A percentile compares a stretch with the other conserved stretches of the same genome.
phyloP scores from a whole-genome alignment of 1,140 invertebrate species.

The Zophobas atratus region DNA sequence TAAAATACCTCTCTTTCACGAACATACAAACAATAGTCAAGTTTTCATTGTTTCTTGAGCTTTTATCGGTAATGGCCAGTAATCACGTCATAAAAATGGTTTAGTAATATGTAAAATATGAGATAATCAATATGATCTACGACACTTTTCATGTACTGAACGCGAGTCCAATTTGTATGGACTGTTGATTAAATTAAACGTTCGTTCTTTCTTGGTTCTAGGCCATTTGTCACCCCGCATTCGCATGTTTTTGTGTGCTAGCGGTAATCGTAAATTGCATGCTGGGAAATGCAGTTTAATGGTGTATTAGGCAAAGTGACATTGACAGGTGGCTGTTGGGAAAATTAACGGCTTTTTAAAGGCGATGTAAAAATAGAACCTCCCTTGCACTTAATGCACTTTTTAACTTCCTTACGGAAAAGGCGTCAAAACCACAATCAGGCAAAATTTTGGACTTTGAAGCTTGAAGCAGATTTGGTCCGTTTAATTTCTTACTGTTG shows the following conservation, averaged over 20 bases:
- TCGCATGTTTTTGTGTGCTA: not conserved
- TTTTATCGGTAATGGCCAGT: slow-evolving; percentile 39
- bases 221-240: not conserved
- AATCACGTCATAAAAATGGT: slow-evolving; percentile 45
- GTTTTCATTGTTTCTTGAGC: slow-evolving; percentile 44
- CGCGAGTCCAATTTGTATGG: slow-evolving; percentile 21
- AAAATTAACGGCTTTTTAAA: too few species aligned
- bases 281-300: too few species aligned
- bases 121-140: slow-evolving; percentile 35
- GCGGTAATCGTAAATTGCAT: too few species aligned
- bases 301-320: too few species aligned
- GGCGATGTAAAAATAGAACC: too few species aligned
- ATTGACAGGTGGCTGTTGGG: too few species aligned
- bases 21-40: slow-evolving; percentile 27
- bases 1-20: slow-evolving; percentile 18
- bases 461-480: too few species aligned
- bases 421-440: too few species aligned
- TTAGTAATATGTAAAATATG: slow-evolving; percentile 36
- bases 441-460: too few species aligned
- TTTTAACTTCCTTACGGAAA: too few species aligned
- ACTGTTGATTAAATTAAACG: slow-evolving; percentile 35
- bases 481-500: too few species aligned
- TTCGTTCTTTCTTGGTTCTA: slow-evolving; percentile 2
- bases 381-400: too few species aligned
- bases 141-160: slow-evolving; percentile 14